These are phyloP conservation scores for Dendronephthya gigantea DNA, from an alignment of 64 coral and sea anemone species.

Conservation along the genomic window DNA sequence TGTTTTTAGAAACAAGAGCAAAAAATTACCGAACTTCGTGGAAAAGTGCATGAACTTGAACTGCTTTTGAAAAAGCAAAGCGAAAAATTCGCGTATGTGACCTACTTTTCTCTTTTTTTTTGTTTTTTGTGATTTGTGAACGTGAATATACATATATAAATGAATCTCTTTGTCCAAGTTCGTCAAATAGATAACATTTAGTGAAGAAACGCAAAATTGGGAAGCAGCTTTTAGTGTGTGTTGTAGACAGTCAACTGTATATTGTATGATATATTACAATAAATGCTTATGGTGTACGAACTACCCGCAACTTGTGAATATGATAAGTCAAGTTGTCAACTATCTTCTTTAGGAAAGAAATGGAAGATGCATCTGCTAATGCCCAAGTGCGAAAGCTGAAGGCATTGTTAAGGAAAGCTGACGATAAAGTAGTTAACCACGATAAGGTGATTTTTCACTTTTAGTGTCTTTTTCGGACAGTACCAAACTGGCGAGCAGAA, in stretches of 20 bases:
- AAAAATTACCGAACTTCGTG: constrained; percentile 31
- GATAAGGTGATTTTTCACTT: constrained; percentile 43
- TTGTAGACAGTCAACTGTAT: too few species aligned
- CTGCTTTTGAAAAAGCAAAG: constrained; percentile 52
- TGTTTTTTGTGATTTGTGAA: too few species aligned
- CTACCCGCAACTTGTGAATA: background rate
- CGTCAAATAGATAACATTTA: too few species aligned
- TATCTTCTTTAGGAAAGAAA: constrained; percentile 44
- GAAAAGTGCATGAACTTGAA: constrained; percentile 41
- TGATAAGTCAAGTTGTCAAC: background rate
- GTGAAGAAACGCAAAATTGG: too few species aligned
- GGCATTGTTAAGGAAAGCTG: constrained; percentile 48
- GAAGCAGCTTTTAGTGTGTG: too few species aligned
- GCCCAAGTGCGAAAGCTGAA: constrained; percentile 67
- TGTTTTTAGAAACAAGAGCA: constrained; percentile 59
- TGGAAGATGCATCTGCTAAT: constrained; percentile 53
- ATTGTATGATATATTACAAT: too few species aligned
- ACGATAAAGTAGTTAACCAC: constrained; percentile 38
- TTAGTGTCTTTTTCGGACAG: background rate
- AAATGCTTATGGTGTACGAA: background rate
- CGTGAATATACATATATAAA: too few species aligned
- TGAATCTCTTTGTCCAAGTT: too few species aligned
- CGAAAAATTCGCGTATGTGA: constrained; percentile 81
- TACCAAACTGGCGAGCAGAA: background rate
- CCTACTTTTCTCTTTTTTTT: too few species aligned